These are phyloP conservation scores for Dysmachus trigonus DNA, from an alignment of 2,888 invertebrate species.

Conservation along the genomic window DNA sequence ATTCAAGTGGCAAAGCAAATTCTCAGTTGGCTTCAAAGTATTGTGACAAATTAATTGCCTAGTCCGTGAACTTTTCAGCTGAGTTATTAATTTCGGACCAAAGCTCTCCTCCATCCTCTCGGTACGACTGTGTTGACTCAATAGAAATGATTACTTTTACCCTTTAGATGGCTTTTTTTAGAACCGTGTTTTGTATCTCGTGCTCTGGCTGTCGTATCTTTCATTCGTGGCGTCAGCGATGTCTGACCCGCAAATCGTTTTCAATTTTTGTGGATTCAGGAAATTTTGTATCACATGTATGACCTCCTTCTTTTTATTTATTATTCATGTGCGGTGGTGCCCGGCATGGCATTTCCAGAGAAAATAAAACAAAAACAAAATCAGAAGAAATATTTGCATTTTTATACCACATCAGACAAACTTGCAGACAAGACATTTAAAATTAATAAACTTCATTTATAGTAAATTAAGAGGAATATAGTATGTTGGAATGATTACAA, in stretches of 20 bases:
- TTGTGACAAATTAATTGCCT: slow-evolving; percentile 9
- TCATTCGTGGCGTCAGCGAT: background rate
- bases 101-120: background rate
- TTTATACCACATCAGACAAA: too few relatives aligned
- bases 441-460: too few relatives aligned
- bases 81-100: background rate
- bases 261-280: background rate
- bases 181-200: background rate
- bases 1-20: background rate
- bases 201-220: background rate
- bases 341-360: background rate
- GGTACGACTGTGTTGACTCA: background rate
- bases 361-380: background rate
- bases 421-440: too few relatives aligned
- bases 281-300: background rate
- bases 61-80: background rate
- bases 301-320: background rate
- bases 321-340: background rate
- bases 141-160: background rate
- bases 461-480: too few relatives aligned
- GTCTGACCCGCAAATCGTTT: background rate
- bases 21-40: background rate
- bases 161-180: background rate
- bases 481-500: too few relatives aligned
- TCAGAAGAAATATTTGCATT: too few relatives aligned